Base-by-base conservation (phyloP, 2,113 vertebrate species). In the Elephas maximus region DNA sequence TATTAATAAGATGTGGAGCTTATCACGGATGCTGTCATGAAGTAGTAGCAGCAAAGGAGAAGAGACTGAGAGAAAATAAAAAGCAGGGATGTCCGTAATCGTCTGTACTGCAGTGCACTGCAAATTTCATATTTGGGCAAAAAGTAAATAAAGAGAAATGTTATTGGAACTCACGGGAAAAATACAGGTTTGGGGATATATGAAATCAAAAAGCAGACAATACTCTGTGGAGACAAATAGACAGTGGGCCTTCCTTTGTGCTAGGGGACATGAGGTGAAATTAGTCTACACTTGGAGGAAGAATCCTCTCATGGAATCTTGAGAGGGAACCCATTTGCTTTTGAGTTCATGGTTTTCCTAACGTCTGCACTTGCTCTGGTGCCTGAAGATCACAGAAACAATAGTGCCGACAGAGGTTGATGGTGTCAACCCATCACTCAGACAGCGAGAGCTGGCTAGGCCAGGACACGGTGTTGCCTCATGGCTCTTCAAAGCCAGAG, bases 1-100 rank as follows among this genome's bases (percentile, higher is more conserved):
- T 94, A 96, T 96, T 94, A 96, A 96, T 91, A 94, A 92, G 79
- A 82, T 82, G 63, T 91, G 86, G 80, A 95, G 91, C 81, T 82
- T 37, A 65, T 95, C 69, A 2, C 62, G 51, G 86, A 90, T 69
- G 62, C 23, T 41, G 41, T 89, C 93, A 87, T 86, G 93, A 87
- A 88, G 51, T n/a, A 94, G 57, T 21, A 83, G 69, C 74, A 85
- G 76, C 51, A 81, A 88, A 53, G 33, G 41, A 11, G 6, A 28
- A 30, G 78, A 88, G 41, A 83, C 10, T 30, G 48, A 90, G 67
- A 91, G 18, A 60, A 24, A 18, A 87, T 57, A 21, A 77, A 85
- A 63, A 60, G 5, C 41, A 33, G 18, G 57, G 2, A 63, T 37
- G 37, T 78, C 1, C 0, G 3, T 3, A 5, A 2, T 17, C 21